These are phyloP conservation scores for Baryphthengus martii DNA, from an alignment of 2,113 vertebrate genomes.

Conservation along the genomic window DNA sequence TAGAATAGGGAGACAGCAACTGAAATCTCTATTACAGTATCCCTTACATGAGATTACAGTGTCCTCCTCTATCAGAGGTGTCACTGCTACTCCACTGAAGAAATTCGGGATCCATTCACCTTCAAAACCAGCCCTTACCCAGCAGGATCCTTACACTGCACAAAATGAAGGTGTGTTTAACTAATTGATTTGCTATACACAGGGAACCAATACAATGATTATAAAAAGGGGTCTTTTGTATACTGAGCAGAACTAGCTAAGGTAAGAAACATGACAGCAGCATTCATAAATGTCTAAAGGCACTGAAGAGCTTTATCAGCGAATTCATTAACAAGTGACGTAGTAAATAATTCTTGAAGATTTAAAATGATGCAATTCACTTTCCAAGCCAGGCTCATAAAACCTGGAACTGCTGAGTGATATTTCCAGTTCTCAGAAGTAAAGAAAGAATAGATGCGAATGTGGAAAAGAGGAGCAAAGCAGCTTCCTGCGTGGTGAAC, in stretches of 20 bases:
- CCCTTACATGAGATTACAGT: background rate
- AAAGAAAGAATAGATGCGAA: background rate
- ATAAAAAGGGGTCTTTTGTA: background rate
- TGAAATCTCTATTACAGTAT: background rate
- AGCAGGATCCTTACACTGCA: background rate
- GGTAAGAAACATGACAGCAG: background rate
- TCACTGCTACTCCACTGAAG: slow-evolving; percentile 10
- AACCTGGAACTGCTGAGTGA: background rate
- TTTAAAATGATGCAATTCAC: background rate
- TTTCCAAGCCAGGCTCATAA: background rate
- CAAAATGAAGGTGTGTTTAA: background rate
- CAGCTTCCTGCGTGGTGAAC: background rate
- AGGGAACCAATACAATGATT: background rate
- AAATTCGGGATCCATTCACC: background rate
- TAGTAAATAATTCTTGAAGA: background rate
- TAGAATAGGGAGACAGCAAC: background rate
- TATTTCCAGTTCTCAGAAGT: background rate
- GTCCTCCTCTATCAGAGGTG: background rate
- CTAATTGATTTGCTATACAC: background rate
- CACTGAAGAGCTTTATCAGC: background rate
- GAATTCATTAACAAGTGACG: background rate
- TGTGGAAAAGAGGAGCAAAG: background rate
- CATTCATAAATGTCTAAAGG: slow-evolving; percentile 12
- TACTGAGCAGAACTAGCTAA: background rate
- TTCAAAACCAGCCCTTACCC: background rate